Evolutionary conservation across 2,888 invertebrate species (phyloP).

Genomic region (Alcis repandata): DNA sequence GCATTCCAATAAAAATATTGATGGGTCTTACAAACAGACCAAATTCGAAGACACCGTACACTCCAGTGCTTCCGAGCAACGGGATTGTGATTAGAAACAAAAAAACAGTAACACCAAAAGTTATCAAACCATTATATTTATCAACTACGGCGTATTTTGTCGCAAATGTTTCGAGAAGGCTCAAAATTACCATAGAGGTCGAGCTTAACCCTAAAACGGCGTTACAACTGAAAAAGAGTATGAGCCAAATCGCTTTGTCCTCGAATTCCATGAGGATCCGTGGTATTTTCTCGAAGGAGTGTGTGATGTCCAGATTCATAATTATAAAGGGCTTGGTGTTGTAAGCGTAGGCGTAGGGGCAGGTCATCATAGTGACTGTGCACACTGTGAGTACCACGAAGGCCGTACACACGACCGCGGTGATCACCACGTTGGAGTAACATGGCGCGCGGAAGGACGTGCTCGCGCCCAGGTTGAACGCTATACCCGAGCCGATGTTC

Average conservation of each 20-base stretch:
- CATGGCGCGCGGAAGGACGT: slow-evolving; percentile 70
- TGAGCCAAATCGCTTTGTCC: slow-evolving; percentile 59
- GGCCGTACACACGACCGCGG: slow-evolving; percentile 55
- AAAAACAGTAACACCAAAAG: slow-evolving; percentile 49
- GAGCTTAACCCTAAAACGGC: slow-evolving; percentile 57
- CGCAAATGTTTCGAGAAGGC: slow-evolving; percentile 59
- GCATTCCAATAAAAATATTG: slow-evolving; percentile 55
- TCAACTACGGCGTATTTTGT: slow-evolving; percentile 53
- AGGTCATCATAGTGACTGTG: slow-evolving; percentile 66
- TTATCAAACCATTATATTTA: slow-evolving; percentile 62
- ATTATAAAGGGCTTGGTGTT: slow-evolving; percentile 51
- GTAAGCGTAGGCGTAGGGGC: slow-evolving; percentile 68
- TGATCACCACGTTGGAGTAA: slow-evolving; percentile 68
- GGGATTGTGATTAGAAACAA: slow-evolving; percentile 68
- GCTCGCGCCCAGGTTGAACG: slow-evolving; percentile 63
- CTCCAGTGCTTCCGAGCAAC: slow-evolving; percentile 58
- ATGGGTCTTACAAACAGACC: slow-evolving; percentile 53
- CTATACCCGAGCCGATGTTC: slow-evolving; percentile 68
- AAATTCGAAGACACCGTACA: slow-evolving; percentile 53
- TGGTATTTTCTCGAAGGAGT: slow-evolving; percentile 71
- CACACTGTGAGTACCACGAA: slow-evolving; percentile 58
- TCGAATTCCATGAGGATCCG: slow-evolving; percentile 64
- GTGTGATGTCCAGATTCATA: slow-evolving; percentile 52
- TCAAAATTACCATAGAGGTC: slow-evolving; percentile 58
- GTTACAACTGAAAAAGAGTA: slow-evolving; percentile 61